Conservation (phyloP, 2,113 vertebrate species). For the Empidonax traillii region DNA sequence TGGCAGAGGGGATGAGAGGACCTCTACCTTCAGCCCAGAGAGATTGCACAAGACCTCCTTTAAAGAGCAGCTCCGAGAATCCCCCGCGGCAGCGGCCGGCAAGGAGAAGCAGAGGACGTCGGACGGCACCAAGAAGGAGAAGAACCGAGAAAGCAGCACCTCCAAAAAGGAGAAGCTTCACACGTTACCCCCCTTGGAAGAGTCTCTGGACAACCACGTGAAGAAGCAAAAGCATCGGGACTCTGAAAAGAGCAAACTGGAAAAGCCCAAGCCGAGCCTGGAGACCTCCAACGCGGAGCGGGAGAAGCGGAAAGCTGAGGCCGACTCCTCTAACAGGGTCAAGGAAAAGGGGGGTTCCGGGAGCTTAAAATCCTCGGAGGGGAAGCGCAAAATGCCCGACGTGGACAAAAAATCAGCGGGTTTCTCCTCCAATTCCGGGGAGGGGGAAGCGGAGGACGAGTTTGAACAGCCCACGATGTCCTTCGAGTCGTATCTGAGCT, state of each 20-base stretch:
- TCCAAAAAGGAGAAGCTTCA: slow-evolving; percentile 65
- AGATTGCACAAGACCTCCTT: slow-evolving; percentile 60
- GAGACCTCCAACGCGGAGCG: neutral
- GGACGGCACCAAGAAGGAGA: slow-evolving; percentile 68
- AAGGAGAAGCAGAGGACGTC: slow-evolving; percentile 66
- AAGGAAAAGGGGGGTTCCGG: slow-evolving; percentile 76
- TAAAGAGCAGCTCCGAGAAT: slow-evolving; percentile 68
- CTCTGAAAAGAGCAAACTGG: slow-evolving; percentile 73
- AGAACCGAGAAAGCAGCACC: slow-evolving; percentile 57
- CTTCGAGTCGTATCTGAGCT: slow-evolving; percentile 96
- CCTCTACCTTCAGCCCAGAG: slow-evolving; percentile 50
- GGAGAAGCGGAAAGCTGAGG: slow-evolving; percentile 69
- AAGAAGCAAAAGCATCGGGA: slow-evolving; percentile 74
- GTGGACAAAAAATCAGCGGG: slow-evolving; percentile 40
- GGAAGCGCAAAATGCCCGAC: slow-evolving; percentile 47
- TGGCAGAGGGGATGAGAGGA: slow-evolving; percentile 55
- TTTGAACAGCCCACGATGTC: slow-evolving; percentile 90
- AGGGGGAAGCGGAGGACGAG: slow-evolving; percentile 80
- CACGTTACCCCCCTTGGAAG: neutral
- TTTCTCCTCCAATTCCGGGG: slow-evolving; percentile 62
- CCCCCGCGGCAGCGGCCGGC: neutral
- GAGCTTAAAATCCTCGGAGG: slow-evolving; percentile 54
- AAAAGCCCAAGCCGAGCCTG: slow-evolving; percentile 61
- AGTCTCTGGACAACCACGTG: slow-evolving; percentile 53
- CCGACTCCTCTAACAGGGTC: slow-evolving; percentile 26